Evolutionary conservation across 2,888 invertebrate genomes (phyloP).

Genomic region (Horisme vitalbata): DNA sequence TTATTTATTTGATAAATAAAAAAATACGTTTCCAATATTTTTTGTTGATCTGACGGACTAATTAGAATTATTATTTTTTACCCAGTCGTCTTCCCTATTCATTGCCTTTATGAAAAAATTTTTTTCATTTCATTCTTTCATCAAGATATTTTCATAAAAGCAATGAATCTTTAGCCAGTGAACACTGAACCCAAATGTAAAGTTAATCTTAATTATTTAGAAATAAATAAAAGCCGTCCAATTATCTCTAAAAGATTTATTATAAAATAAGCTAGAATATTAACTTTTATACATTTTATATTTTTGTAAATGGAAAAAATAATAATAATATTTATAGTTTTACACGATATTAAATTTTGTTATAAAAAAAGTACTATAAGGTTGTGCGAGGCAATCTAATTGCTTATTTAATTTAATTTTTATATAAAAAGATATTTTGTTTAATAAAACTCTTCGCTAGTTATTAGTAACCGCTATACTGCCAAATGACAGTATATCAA

Average conservation of each 20-base stretch:
- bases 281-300: constrained; percentile 44
- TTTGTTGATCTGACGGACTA: too few species aligned
- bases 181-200: constrained; percentile 70
- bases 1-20: too few species aligned
- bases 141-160: background rate
- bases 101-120: too few species aligned
- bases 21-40: too few species aligned
- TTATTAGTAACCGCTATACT: constrained; percentile 26
- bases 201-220: constrained; percentile 45
- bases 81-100: too few species aligned
- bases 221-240: constrained; percentile 56
- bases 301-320: constrained; percentile 43
- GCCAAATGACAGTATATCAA: constrained; percentile 30
- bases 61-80: too few species aligned
- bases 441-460: constrained; percentile 37
- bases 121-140: too few species aligned
- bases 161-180: constrained; percentile 18
- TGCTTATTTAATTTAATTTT: constrained; percentile 53
- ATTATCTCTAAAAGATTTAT: constrained; percentile 48
- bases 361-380: constrained; percentile 48
- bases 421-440: too few species aligned
- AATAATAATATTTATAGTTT: constrained; percentile 36
- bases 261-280: constrained; percentile 39
- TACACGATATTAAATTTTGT: constrained; percentile 31
- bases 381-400: constrained; percentile 75